phyloP scores from a whole-genome alignment of 2,888 invertebrate species.

The Chloroclysta siterata region DNA sequence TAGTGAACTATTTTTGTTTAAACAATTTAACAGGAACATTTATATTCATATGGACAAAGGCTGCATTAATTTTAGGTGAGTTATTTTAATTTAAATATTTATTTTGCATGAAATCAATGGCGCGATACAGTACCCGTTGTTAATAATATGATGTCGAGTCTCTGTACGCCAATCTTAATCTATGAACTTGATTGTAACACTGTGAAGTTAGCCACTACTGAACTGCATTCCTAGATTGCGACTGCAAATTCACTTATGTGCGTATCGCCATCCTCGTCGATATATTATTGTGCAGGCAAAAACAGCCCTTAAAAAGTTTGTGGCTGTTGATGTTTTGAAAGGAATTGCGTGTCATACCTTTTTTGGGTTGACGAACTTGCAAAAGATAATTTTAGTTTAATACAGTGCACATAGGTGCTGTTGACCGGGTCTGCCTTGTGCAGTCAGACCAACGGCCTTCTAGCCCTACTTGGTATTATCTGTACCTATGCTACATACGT shows the following conservation, averaged over 20 bases:
- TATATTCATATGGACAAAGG: conserved; percentile 68
- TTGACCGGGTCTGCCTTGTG: conserved; percentile 54
- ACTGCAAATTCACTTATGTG: conserved; percentile 67
- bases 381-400: conserved; percentile 62
- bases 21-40: conserved; percentile 49
- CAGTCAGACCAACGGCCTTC: conserved; percentile 62
- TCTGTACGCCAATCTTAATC: conserved; percentile 79
- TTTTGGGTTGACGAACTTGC: conserved; percentile 74
- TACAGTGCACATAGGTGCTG: conserved; percentile 55
- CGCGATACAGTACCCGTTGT: conserved; percentile 37
- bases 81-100: conserved; percentile 35
- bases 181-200: conserved; percentile 80
- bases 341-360: conserved; percentile 52
- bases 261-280: conserved; percentile 54
- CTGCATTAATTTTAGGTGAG: conserved; percentile 70
- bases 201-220: conserved; percentile 65
- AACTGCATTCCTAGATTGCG: conserved; percentile 74
- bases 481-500: conserved; percentile 5
- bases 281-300: conserved; percentile 49
- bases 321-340: conserved; percentile 45
- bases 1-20: conserved; percentile 61
- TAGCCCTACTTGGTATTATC: conserved; percentile 51
- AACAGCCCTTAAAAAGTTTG: conserved; percentile 42
- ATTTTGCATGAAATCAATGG: conserved; percentile 34
- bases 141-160: conserved; percentile 54